Evolutionary conservation across 1,140 invertebrate species (phyloP).

Genomic region (Lerema accius): DNA sequence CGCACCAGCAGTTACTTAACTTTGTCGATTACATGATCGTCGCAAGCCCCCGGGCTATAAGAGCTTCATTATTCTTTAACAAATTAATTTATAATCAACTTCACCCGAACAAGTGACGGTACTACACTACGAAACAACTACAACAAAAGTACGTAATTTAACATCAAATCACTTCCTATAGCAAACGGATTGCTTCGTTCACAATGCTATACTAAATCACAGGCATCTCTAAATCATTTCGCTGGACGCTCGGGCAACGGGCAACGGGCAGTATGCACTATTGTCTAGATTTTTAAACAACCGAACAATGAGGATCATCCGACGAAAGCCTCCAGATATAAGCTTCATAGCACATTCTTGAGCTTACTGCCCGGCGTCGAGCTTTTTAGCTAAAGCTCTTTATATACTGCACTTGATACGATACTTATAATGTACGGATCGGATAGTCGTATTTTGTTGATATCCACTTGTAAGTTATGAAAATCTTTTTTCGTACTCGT

Average conservation of each 20-base stretch:
- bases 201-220: constrained; percentile 24
- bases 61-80: constrained; percentile 9
- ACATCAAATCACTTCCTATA: constrained; percentile 35
- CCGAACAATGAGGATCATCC: constrained; percentile 46
- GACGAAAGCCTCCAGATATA: constrained; percentile 40
- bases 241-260: constrained; percentile 27
- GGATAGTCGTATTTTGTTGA: no score
- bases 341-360: constrained; percentile 16
- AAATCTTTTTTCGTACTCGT: no score
- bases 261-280: constrained; percentile 40
- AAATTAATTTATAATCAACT: constrained; percentile 22
- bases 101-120: constrained; percentile 5
- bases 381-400: no score
- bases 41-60: no score
- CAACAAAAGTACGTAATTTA: constrained; percentile 1
- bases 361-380: constrained; percentile 5
- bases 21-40: no score
- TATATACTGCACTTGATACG: no score
- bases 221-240: constrained; percentile 8
- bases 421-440: no score
- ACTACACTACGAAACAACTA: no score
- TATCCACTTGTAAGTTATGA: no score
- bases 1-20: no score
- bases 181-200: constrained; percentile 10
- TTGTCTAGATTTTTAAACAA: constrained; percentile 46